Evolutionary conservation across 2,888 invertebrate species (phyloP).

Genomic region (Palloptera scutellata): DNA sequence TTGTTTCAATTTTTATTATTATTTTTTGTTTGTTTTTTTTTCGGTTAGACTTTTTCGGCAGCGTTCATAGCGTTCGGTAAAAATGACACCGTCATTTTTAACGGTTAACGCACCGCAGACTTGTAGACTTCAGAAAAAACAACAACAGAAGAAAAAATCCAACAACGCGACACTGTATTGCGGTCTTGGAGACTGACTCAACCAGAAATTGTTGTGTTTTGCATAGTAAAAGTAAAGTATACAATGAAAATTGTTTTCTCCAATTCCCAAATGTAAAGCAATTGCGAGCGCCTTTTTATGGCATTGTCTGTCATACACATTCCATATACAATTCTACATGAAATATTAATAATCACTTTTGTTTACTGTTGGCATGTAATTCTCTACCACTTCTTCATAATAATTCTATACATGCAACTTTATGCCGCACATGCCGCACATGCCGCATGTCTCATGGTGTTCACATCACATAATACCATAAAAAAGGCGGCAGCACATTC

Average conservation of each 20-base stretch:
- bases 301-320: background rate
- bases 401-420: background rate
- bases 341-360: conserved; percentile 25
- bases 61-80: background rate
- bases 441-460: conserved; percentile 20
- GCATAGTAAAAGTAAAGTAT: conserved; percentile 25
- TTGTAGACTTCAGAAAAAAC: conserved; percentile 19
- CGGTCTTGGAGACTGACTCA: background rate
- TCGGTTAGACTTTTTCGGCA: background rate
- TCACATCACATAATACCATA: background rate
- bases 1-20: too few relatives aligned
- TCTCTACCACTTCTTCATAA: background rate
- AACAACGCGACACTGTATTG: conserved; percentile 6
- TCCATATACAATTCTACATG: conserved; percentile 5
- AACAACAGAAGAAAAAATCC: background rate
- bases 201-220: background rate
- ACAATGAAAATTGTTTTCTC: conserved; percentile 45
- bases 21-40: too few relatives aligned
- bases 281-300: background rate
- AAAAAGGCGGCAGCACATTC: too few relatives aligned
- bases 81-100: conserved; percentile 25
- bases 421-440: conserved; percentile 14
- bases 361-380: conserved; percentile 12
- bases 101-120: conserved; percentile 13
- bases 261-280: conserved; percentile 1